A percentile compares a stretch with the other conserved stretches of the same genome.
Evolutionary conservation across 1,140 invertebrate genomes (phyloP).

Genomic region (Drosophila obscura): DNA sequence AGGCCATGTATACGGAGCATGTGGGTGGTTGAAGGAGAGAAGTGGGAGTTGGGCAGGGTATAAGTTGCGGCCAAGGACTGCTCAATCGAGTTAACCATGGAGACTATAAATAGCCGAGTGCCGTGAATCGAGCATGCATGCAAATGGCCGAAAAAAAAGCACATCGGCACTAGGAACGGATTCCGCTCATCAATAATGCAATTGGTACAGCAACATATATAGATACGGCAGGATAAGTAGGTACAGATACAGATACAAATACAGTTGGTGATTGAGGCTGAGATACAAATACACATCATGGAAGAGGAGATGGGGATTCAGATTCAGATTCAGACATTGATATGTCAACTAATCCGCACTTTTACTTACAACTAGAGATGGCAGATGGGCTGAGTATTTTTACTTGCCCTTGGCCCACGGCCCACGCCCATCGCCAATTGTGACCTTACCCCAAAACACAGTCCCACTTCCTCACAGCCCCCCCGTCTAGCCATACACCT

Average conservation of each 20-base stretch:
- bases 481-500: neutral
- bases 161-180: slow-evolving; percentile 35
- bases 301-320: slow-evolving; percentile 2
- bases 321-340: slow-evolving; percentile 37
- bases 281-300: slow-evolving; percentile 21
- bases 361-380: slow-evolving; percentile 3
- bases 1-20: slow-evolving; percentile 15
- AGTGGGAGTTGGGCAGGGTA: neutral
- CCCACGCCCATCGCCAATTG: too few relatives aligned
- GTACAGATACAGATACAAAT: slow-evolving; percentile 29
- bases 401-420: too few relatives aligned
- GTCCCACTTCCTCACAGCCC: neutral
- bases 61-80: slow-evolving; percentile 31
- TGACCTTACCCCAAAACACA: too few relatives aligned
- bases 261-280: slow-evolving; percentile 3
- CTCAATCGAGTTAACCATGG: slow-evolving; percentile 42
- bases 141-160: slow-evolving; percentile 43
- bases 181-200: slow-evolving; percentile 71
- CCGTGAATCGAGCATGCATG: slow-evolving; percentile 42
- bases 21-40: neutral
- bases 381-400: too few relatives aligned
- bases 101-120: slow-evolving; percentile 55
- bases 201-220: slow-evolving; percentile 18
- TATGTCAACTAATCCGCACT: slow-evolving; percentile 73
- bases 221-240: slow-evolving; percentile 17